Evolutionary conservation across 2,797 vertebrate species (phyloP).

Genomic region (Spea hammondii): DNA sequence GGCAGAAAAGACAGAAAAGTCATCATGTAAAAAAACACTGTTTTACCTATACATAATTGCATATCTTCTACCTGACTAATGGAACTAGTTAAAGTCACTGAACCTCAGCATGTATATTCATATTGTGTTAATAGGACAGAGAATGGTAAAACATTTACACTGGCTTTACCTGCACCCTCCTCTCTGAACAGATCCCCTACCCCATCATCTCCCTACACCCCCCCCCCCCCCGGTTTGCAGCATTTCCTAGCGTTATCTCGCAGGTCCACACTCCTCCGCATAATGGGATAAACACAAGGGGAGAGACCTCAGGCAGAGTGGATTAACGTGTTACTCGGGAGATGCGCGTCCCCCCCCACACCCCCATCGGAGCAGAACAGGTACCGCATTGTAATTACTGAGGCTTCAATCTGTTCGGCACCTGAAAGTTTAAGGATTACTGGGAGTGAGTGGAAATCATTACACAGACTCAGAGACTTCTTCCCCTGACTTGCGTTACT

Average conservation of each 20-base stretch:
- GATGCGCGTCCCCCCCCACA: slow-evolving; percentile 52
- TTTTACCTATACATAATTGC: neutral
- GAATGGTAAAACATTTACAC: slow-evolving; percentile 26
- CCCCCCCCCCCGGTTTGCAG: slow-evolving; percentile 43
- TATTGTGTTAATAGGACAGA: slow-evolving; percentile 27
- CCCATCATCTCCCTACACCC: neutral
- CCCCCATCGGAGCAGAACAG: slow-evolving; percentile 58
- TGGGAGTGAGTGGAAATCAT: slow-evolving; percentile 59
- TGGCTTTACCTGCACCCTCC: neutral
- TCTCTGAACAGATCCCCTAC: neutral
- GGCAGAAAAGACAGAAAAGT: too few species aligned
- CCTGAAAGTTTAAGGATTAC: slow-evolving; percentile 59
- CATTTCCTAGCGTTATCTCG: slow-evolving; percentile 56
- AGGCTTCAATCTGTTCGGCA: slow-evolving; percentile 53
- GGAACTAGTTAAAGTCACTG: neutral
- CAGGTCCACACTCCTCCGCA: slow-evolving; percentile 51
- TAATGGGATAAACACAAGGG: slow-evolving; percentile 59
- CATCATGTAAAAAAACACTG: too few species aligned
- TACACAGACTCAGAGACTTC: slow-evolving; percentile 37
- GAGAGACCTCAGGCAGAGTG: slow-evolving; percentile 55
- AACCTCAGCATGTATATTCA: neutral
- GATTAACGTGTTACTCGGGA: slow-evolving; percentile 53
- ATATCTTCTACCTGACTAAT: neutral
- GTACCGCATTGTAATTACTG: slow-evolving; percentile 53
- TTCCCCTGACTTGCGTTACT: slow-evolving; percentile 28